These are phyloP conservation scores for Silurus glanis DNA, from an alignment of 2,113 vertebrate species.

Conservation along the genomic window DNA sequence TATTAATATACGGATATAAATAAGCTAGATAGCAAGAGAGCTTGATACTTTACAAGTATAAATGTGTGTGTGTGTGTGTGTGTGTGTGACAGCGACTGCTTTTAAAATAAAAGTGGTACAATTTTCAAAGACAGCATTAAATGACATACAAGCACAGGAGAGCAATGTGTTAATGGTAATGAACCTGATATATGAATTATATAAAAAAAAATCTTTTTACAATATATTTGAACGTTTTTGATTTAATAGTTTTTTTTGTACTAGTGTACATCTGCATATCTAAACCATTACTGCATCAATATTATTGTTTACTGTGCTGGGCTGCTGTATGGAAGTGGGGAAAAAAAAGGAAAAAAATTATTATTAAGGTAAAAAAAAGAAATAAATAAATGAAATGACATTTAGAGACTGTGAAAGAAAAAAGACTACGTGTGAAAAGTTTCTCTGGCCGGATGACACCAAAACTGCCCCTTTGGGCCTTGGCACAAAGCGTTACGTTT, in stretches of 20 bases:
- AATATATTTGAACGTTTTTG: background rate
- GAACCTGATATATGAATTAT: background rate
- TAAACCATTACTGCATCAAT: background rate
- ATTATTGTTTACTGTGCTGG: background rate
- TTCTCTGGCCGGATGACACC: background rate
- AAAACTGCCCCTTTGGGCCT: background rate
- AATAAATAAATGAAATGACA: background rate
- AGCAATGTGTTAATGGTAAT: background rate
- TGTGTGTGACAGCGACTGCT: conserved; percentile 19
- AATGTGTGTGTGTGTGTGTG: background rate
- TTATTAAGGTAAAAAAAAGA: background rate
- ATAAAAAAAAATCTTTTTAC: background rate
- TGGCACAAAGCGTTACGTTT: background rate
- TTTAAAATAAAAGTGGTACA: background rate
- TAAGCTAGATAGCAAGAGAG: background rate
- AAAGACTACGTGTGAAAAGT: background rate
- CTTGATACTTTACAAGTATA: background rate
- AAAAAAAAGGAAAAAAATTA: background rate
- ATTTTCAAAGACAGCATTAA: background rate
- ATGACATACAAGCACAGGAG: background rate
- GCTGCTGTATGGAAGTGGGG: background rate
- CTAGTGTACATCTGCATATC: background rate
- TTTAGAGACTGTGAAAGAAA: background rate
- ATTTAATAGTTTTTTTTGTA: background rate
- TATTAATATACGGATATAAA: background rate